These are phyloP conservation scores for Orthonevra nobilis DNA, from an alignment of 2,888 invertebrate species.

Conservation along the genomic window DNA sequence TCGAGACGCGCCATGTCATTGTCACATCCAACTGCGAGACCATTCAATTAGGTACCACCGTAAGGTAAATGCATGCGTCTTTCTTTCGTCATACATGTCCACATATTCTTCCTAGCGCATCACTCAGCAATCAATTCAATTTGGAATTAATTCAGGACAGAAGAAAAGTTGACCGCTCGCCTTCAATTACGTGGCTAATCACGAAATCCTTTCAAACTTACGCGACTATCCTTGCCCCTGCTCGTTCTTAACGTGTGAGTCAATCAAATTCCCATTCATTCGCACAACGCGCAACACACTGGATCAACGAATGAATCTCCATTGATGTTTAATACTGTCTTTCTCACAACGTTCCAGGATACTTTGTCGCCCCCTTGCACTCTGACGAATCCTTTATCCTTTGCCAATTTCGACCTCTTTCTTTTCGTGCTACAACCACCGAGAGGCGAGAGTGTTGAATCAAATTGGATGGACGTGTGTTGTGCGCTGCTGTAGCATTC, in stretches of 20 bases:
- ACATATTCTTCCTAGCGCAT: neutral
- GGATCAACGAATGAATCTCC: neutral
- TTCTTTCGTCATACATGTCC: no score
- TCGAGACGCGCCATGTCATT: no score
- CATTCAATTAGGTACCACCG: no score
- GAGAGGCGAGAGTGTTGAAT: neutral
- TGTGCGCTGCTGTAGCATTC: neutral
- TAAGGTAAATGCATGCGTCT: no score
- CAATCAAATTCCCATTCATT: constrained; percentile 60
- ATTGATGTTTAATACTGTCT: constrained; percentile 56
- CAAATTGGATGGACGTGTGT: constrained; percentile 62
- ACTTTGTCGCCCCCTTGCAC: constrained; percentile 53
- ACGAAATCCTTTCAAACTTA: constrained; percentile 23
- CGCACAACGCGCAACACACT: constrained; percentile 4
- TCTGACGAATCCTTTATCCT: constrained; percentile 55
- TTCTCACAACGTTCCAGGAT: constrained; percentile 26
- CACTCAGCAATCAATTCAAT: constrained; percentile 45
- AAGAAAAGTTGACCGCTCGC: constrained; percentile 29
- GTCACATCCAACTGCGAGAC: no score
- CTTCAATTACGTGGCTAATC: constrained; percentile 47
- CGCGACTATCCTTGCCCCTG: neutral
- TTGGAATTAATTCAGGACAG: constrained; percentile 44
- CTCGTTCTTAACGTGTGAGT: constrained; percentile 17
- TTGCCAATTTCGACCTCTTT: constrained; percentile 13
- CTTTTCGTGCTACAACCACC: neutral